Evolutionary conservation across 2,888 invertebrate genomes (phyloP).

Genomic region (Leucozona laternaria): DNA sequence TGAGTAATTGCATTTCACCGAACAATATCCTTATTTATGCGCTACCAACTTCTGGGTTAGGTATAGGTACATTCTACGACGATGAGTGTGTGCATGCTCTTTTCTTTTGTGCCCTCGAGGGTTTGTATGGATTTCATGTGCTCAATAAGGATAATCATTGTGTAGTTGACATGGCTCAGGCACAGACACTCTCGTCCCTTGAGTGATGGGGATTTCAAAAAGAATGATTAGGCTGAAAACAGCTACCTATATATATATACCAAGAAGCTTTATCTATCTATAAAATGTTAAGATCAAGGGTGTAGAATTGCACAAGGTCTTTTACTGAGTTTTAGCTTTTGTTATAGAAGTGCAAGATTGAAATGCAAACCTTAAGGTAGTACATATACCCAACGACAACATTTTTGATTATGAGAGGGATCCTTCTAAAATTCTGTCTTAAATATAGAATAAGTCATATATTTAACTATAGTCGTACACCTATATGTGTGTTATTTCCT

Average conservation of each 20-base stretch:
- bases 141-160: conserved; percentile 45
- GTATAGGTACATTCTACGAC: background rate
- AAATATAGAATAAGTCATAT: background rate
- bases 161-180: conserved; percentile 46
- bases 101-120: conserved; percentile 2
- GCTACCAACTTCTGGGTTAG: background rate
- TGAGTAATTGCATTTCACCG: conserved; percentile 65
- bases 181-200: conserved; percentile 12
- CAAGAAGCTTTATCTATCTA: too few species aligned
- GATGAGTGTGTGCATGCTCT: conserved; percentile 20
- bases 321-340: background rate
- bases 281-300: conserved; percentile 27
- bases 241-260: background rate
- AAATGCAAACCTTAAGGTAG: background rate
- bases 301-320: conserved; percentile 6
- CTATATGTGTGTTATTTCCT: background rate
- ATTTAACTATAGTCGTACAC: background rate
- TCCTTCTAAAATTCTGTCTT: background rate
- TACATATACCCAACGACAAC: background rate
- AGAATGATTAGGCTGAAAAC: conserved; percentile 18
- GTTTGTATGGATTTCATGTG: conserved; percentile 25
- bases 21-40: conserved; percentile 61
- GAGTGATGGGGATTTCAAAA: conserved; percentile 19
- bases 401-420: background rate
- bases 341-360: background rate